phyloP scores from a whole-genome alignment of 2,113 vertebrate species.

The Bujurquina vittata region DNA sequence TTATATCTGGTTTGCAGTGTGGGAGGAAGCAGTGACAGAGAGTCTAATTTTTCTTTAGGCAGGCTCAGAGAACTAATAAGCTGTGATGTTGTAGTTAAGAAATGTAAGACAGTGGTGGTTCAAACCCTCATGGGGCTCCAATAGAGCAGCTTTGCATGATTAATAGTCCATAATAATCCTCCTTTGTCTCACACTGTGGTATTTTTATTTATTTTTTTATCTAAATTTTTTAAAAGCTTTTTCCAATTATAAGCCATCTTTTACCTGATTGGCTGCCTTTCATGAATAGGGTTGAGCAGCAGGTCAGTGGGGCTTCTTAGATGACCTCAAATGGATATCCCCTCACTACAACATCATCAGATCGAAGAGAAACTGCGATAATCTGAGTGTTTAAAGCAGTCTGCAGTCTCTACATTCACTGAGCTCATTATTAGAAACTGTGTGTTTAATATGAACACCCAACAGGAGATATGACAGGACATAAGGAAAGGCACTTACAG shows the following conservation, averaged over 20 bases:
- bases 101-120: fast-evolving
- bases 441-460: no score
- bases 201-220: not conserved
- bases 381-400: not conserved
- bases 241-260: not conserved
- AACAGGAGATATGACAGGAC: not conserved
- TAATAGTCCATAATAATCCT: not conserved
- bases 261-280: no score
- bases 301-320: not conserved
- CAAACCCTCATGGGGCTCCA: not conserved
- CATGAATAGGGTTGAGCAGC: not conserved
- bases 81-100: not conserved
- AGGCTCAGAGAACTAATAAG: not conserved
- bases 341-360: not conserved
- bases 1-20: not conserved
- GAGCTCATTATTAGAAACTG: not conserved
- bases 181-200: not conserved
- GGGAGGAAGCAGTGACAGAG: not conserved
- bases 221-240: not conserved
- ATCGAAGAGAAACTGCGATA: not conserved
- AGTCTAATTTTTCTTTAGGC: not conserved
- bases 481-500: no score
- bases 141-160: not conserved
- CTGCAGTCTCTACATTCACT: not conserved
- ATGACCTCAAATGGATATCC: not conserved